phyloP scores from a whole-genome alignment of 2,888 invertebrate genomes.

The Thereva unica region DNA sequence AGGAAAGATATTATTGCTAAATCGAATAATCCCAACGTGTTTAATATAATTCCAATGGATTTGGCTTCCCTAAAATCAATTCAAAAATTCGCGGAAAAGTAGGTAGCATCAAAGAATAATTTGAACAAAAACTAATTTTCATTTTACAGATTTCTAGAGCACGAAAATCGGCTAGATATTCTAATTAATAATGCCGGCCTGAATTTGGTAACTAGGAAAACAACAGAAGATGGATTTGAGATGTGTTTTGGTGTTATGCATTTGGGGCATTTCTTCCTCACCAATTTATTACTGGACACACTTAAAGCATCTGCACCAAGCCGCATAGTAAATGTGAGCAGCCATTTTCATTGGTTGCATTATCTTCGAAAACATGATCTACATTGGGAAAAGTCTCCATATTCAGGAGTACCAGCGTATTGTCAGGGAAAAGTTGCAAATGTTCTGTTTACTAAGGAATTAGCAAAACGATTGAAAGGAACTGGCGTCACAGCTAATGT shows the following conservation, averaged over 20 bases:
- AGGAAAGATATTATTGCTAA: slow-evolving; percentile 75
- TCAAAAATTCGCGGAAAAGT: slow-evolving; percentile 63
- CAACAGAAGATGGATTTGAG: slow-evolving; percentile 63
- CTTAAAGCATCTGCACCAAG: slow-evolving; percentile 68
- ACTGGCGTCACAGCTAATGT: slow-evolving; percentile 68
- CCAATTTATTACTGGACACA: slow-evolving; percentile 62
- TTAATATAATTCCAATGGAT: slow-evolving; percentile 62
- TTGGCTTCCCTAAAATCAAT: slow-evolving; percentile 62
- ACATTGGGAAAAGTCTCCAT: slow-evolving; percentile 67
- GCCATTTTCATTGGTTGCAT: slow-evolving; percentile 71
- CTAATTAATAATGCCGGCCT: slow-evolving; percentile 65
- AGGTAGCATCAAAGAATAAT: slow-evolving; percentile 47
- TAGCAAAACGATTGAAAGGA: slow-evolving; percentile 67
- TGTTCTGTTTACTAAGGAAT: slow-evolving; percentile 71
- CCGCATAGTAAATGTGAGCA: slow-evolving; percentile 75
- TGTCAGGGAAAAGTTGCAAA: slow-evolving; percentile 80
- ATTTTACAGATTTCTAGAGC: slow-evolving; percentile 53
- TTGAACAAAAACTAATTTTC: not conserved
- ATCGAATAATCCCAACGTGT: slow-evolving; percentile 74
- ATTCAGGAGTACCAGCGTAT: slow-evolving; percentile 70
- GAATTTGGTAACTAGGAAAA: slow-evolving; percentile 58
- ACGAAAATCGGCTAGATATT: slow-evolving; percentile 60
- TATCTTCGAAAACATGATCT: slow-evolving; percentile 70
- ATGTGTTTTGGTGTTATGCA: slow-evolving; percentile 65
- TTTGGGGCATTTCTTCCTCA: slow-evolving; percentile 66